Evolutionary conservation across 2,888 invertebrate species (phyloP).

Genomic region (Mimumesa dahlbomi): DNA sequence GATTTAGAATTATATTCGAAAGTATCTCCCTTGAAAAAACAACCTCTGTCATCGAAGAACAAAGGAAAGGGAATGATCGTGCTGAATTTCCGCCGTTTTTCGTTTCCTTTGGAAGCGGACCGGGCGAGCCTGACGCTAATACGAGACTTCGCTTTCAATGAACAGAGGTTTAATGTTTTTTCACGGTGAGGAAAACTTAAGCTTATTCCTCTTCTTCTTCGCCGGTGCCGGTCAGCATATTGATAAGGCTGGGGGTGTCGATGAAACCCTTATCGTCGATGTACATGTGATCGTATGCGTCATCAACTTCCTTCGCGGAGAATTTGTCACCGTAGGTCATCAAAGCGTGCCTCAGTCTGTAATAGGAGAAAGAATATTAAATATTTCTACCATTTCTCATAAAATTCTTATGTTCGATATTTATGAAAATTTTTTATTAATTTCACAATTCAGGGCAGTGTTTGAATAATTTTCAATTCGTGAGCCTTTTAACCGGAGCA

Average conservation of each 20-base stretch:
- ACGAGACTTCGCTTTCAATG: constrained; percentile 66
- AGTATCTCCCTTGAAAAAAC: constrained; percentile 19
- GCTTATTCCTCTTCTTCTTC: constrained; percentile 88
- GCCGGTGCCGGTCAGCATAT: constrained; percentile 92
- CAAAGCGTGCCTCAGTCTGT: constrained; percentile 91
- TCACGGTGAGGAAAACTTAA: constrained; percentile 50
- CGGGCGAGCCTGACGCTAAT: constrained; percentile 64
- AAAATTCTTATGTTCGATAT: too few species aligned
- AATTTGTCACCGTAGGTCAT: constrained; percentile 97
- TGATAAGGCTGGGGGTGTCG: constrained; percentile 92
- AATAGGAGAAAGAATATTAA: too few species aligned
- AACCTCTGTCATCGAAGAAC: constrained; percentile 18
- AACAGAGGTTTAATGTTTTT: constrained; percentile 52
- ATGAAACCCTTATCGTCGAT: constrained; percentile 95
- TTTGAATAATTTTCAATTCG: too few species aligned
- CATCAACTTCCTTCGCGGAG: constrained; percentile 92
- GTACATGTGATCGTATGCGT: constrained; percentile 95
- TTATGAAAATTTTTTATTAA: too few species aligned
- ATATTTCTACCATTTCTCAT: neutral
- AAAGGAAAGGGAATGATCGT: constrained; percentile 32
- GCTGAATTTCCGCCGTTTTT: constrained; percentile 8
- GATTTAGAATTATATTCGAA: neutral
- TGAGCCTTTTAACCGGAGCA: too few species aligned
- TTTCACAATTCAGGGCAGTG: too few species aligned
- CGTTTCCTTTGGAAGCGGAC: constrained; percentile 34